phyloP scores from a whole-genome alignment of 2,797 vertebrate species.

The Ctenosaura bakeri region DNA sequence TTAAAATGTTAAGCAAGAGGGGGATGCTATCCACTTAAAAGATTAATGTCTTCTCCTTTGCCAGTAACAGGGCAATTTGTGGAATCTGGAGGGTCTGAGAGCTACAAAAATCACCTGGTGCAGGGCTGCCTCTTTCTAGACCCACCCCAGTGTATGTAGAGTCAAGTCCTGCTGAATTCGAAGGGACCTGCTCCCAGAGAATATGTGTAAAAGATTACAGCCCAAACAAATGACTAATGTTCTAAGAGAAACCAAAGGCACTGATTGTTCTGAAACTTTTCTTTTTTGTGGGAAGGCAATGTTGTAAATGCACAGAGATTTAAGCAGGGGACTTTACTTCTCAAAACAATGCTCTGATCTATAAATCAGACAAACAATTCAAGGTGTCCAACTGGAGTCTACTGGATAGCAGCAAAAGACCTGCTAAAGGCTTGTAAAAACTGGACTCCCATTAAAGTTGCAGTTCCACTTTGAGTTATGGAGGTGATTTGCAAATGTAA shows the following conservation, averaged over 20 bases:
- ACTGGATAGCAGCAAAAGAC: slow-evolving; percentile 28
- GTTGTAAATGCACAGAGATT: accelerated
- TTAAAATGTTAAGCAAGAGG: no score
- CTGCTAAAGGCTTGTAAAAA: slow-evolving; percentile 38
- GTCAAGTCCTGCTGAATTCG: no score
- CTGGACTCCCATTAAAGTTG: slow-evolving; percentile 22
- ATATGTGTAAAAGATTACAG: no score
- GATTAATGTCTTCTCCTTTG: no score
- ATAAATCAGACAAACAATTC: slow-evolving; percentile 9
- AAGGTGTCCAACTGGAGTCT: not conserved
- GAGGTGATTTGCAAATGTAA: slow-evolving; percentile 42
- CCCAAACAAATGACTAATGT: not conserved
- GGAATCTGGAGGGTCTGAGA: no score
- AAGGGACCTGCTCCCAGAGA: no score
- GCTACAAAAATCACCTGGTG: no score
- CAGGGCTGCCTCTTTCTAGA: no score
- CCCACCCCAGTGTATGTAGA: no score
- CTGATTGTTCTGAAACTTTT: not conserved
- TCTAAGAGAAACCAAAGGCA: not conserved
- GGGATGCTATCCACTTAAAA: no score
- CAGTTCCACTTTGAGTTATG: not conserved
- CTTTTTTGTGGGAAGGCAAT: not conserved
- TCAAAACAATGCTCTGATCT: not conserved
- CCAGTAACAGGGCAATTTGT: no score
- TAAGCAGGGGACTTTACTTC: not conserved